Conservation (phyloP, 2,888 invertebrate genomes). For the Gasteruption jaculator region DNA sequence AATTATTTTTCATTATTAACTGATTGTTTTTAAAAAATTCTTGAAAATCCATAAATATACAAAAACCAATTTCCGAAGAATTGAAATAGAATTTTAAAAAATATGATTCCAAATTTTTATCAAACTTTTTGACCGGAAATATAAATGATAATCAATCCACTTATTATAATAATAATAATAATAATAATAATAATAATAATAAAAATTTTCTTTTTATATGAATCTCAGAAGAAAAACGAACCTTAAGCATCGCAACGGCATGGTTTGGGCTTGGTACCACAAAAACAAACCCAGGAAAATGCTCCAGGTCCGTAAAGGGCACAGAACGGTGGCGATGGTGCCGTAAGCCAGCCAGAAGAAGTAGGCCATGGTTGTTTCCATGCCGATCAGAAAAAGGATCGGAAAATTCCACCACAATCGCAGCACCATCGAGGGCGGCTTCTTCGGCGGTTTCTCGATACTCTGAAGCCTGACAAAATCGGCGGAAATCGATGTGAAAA, state of each 20-base stretch:
- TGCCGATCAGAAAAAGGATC: conserved; percentile 34
- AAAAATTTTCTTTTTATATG: too few species aligned
- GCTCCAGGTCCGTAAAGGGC: conserved; percentile 79
- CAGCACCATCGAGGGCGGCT: conserved; percentile 28
- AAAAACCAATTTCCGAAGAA: too few species aligned
- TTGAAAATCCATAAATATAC: too few species aligned
- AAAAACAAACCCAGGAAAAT: conserved; percentile 63
- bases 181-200: too few species aligned
- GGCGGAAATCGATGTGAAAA: too few species aligned
- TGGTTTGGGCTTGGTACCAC: conserved; percentile 62
- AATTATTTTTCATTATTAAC: too few species aligned
- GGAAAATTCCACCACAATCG: conserved; percentile 36
- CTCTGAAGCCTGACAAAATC: conserved; percentile 39
- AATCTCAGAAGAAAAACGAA: conserved; percentile 45
- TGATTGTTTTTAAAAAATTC: too few species aligned
- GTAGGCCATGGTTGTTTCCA: conserved; percentile 52
- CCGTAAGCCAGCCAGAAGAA: conserved; percentile 82
- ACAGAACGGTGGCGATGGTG: conserved; percentile 68
- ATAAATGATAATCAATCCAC: too few species aligned
- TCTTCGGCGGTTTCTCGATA: conserved; percentile 32
- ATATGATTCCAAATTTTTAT: too few species aligned
- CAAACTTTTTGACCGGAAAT: too few species aligned
- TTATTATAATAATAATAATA: too few species aligned
- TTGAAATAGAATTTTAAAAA: background rate
- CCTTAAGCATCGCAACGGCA: conserved; percentile 63